Percentiles rank a stretch among this genome's conserved stretches.
Conservation (phyloP, 2,113 vertebrate genomes). For the Calonectris borealis region DNA sequence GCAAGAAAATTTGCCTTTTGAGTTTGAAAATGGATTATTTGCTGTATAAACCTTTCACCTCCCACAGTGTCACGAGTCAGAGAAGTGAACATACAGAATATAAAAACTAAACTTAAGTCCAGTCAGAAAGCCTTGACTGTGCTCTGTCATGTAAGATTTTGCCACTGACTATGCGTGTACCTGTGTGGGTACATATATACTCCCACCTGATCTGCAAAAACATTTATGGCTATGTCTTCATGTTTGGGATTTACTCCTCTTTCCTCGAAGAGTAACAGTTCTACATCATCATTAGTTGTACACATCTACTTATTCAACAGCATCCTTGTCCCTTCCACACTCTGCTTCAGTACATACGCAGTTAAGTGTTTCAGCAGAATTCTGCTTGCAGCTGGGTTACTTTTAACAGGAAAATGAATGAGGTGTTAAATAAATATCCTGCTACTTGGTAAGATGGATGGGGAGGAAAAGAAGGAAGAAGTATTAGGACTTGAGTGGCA, state of each 20-base stretch:
- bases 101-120: not conserved
- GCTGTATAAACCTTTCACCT: not conserved
- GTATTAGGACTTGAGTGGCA: not conserved
- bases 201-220: not conserved
- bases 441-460: constrained; percentile 4
- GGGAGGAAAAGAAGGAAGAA: not conserved
- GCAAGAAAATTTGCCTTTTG: not conserved
- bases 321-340: not conserved
- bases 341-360: not conserved
- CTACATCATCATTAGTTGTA: not conserved
- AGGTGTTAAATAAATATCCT: constrained; percentile 50
- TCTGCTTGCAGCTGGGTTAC: not conserved
- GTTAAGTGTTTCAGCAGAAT: constrained; percentile 39
- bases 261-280: not conserved
- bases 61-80: not conserved
- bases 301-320: not conserved
- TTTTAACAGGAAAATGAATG: constrained; percentile 34
- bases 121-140: not conserved
- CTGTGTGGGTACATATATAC: not conserved
- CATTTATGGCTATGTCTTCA: not conserved
- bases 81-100: not conserved
- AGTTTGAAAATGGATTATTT: not conserved
- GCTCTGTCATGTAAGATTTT: not conserved
- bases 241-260: constrained; percentile 1
- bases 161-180: not conserved